Base-by-base conservation (phyloP, 1,140 invertebrate genomes). In the Camponotus pennsylvanicus region DNA sequence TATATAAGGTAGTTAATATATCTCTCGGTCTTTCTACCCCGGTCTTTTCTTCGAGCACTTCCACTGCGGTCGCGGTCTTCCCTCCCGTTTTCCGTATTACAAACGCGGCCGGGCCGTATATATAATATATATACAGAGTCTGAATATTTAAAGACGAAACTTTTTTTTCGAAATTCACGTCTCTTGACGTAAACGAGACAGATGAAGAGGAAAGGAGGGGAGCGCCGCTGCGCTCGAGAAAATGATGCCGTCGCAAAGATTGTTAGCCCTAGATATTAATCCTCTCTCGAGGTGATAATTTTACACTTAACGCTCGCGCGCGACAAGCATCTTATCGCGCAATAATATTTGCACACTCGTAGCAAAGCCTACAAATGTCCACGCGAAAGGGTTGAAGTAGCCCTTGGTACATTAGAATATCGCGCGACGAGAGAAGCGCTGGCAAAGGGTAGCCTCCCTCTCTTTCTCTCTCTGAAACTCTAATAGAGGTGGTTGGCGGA, bases 401-500 rank as follows among this genome's bases (percentile, higher is more conserved):
- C 66, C n/a, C n/a, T 61, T 27, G 57, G 77, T 40, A 79, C 45
- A 79, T 79, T 79, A 55, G 45, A 13, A 49, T 69, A 69, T 45
- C 42, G n/a, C 42, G 42, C 67, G 21, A 27, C 27, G 40, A 13
- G n/a, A 69, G 77, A 37, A 79, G 77, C 32, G 21, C 45, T 3
- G 15, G 15, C 45, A 49, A 79, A 79, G 64, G 77, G n/a, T 49
- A 52, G 45, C 40, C 64, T 49, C 42, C 9, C 42, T 45, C 42
- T 45, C 42, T 11, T 3, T 45, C 42, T 45, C 42, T 67, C 34
- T 42, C 67, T 49, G n/a, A 70, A 86, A 73, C 75, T 85, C 85
- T 91, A 91, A 91, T 91, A 89, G 86, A 85, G 67, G 86, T 37
- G 91, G 88, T 91, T 88, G 75, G 55, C 45, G 63, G 80, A 87